Evolutionary conservation across 2,888 invertebrate genomes (phyloP).

Genomic region (Halictus ligatus): DNA sequence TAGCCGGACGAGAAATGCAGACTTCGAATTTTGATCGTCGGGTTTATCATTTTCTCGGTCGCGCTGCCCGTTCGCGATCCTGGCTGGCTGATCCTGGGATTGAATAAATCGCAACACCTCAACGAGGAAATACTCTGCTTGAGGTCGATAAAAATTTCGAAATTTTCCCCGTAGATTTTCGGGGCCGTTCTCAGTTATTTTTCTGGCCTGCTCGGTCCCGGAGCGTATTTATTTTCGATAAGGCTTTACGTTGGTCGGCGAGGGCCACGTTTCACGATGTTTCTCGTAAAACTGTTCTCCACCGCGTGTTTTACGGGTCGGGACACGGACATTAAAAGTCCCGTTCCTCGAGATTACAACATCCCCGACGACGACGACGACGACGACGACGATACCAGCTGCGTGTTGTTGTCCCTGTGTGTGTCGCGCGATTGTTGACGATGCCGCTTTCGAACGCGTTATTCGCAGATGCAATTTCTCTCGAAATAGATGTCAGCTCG

Average conservation of each 20-base stretch:
- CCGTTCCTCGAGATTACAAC: not conserved
- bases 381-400: not conserved
- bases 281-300: not conserved
- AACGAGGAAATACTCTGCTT: not conserved
- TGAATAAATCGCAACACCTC: not conserved
- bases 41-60: slow-evolving; percentile 28
- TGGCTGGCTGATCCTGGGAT: not conserved
- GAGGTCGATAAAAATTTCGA: slow-evolving; percentile 17
- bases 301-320: not conserved
- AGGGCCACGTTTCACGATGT: not conserved
- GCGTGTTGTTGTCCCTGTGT: not conserved
- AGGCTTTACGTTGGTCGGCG: not conserved
- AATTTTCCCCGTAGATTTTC: not conserved
- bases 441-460: slow-evolving; percentile 19
- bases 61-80: not conserved
- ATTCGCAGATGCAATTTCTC: slow-evolving; percentile 50
- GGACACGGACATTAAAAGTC: not conserved
- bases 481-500: slow-evolving; percentile 48
- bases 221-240: slow-evolving; percentile 15
- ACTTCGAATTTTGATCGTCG: slow-evolving; percentile 37
- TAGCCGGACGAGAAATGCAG: slow-evolving; percentile 57
- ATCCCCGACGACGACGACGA: not conserved
- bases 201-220: not conserved
- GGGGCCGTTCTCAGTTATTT: not conserved
- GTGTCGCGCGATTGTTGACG: slow-evolving; percentile 26